A percentile compares a stretch with the other conserved stretches of the same genome.
These are phyloP conservation scores for Pyrgus malvae DNA, from an alignment of 2,888 invertebrate genomes.

Conservation along the genomic window DNA sequence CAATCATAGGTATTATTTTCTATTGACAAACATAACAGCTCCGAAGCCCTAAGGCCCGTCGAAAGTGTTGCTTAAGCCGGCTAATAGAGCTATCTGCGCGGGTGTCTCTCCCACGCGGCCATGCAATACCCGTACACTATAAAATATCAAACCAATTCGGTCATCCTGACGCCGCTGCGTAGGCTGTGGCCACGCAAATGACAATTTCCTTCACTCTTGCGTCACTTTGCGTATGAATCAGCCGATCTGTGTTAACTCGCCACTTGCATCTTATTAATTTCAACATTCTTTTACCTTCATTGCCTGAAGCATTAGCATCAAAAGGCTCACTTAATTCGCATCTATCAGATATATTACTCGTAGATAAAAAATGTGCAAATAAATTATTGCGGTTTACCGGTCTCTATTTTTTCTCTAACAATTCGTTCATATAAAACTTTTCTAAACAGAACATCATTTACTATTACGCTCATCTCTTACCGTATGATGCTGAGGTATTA, in stretches of 20 bases:
- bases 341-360: too few relatives aligned
- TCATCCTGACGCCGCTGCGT: conserved; percentile 58
- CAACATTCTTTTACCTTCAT: not conserved
- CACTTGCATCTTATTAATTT: not conserved
- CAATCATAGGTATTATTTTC: not conserved
- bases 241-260: conserved; percentile 38
- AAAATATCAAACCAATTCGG: conserved; percentile 33
- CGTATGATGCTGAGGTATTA: too few relatives aligned
- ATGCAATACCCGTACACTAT: conserved; percentile 26
- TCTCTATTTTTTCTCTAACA: too few relatives aligned
- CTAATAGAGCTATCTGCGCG: conserved; percentile 21
- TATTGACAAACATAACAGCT: conserved; percentile 3
- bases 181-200: conserved; percentile 65
- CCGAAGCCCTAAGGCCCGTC: conserved; percentile 10
- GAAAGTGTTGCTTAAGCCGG: conserved; percentile 22
- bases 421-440: too few relatives aligned
- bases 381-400: too few relatives aligned
- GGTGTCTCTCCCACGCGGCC: conserved; percentile 20
- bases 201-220: conserved; percentile 71
- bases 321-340: too few relatives aligned
- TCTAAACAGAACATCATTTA: too few relatives aligned
- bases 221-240: conserved; percentile 70
- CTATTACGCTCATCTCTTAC: too few relatives aligned
- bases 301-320: too few relatives aligned
- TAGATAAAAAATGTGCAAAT: too few relatives aligned